Percentiles rank a stretch among this genome's conserved stretches.
phyloP scores from a whole-genome alignment of 2,888 invertebrate species.

The Ptilodon capucinus region DNA sequence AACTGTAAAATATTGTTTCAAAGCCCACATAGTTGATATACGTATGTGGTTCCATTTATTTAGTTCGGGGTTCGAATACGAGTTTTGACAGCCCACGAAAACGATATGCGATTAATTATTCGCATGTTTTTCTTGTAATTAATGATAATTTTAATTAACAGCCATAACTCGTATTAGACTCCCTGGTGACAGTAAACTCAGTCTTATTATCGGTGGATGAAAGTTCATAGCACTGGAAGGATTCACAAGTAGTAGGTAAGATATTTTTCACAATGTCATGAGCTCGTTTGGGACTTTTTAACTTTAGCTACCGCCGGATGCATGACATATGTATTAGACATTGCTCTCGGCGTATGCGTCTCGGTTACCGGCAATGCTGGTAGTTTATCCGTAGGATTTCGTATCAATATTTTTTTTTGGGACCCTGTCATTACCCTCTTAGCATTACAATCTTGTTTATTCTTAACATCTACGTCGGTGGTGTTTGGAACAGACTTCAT shows the following conservation, averaged over 20 bases:
- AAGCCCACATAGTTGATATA: slow-evolving; percentile 1
- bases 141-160: background rate
- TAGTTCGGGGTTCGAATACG: slow-evolving; percentile 8
- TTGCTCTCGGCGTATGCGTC: slow-evolving; percentile 81
- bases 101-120: too few relatives aligned
- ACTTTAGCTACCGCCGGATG: slow-evolving; percentile 72
- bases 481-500: slow-evolving; percentile 68
- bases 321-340: slow-evolving; percentile 88
- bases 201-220: slow-evolving; percentile 72
- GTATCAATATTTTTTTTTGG: slow-evolving; percentile 72
- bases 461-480: slow-evolving; percentile 75
- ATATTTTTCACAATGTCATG: slow-evolving; percentile 55
- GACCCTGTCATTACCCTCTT: slow-evolving; percentile 87
- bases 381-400: slow-evolving; percentile 90
- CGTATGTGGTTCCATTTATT: slow-evolving; percentile 27
- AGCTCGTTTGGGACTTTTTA: slow-evolving; percentile 73
- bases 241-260: slow-evolving; percentile 63
- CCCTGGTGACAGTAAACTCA: slow-evolving; percentile 44
- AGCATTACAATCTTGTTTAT: slow-evolving; percentile 75
- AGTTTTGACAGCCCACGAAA: background rate
- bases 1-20: background rate
- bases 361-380: slow-evolving; percentile 85
- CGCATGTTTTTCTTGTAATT: too few relatives aligned
- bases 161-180: background rate
- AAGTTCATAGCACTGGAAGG: slow-evolving; percentile 78